Evolutionary conservation across 2,797 vertebrate genomes (phyloP), one percentile per base, ranked within the genome.

Genomic region (Protosalanx chinensis): DNA sequence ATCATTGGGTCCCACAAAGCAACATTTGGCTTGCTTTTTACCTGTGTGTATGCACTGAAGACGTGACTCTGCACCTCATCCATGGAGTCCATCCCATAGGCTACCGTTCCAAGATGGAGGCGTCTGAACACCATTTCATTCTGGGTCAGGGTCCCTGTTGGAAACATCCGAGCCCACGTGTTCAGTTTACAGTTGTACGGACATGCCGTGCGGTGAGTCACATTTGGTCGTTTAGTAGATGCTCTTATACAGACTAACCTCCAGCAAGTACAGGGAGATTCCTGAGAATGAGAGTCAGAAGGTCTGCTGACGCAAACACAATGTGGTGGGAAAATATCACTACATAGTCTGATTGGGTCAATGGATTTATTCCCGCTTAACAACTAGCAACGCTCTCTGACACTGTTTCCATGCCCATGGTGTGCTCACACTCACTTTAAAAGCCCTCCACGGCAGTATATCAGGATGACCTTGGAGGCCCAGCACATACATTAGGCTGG

Each of bases 71-170:
- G 97, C 1, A 99, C 97, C 90, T 99, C 98, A 15, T 99, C 98
- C 97, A 99, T 99, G 0, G 98, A 98, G 88, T 99, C 98, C 80
- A 98, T 93, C 23, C 97, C 97, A 0, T 98, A 99, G 0, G 97
- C 96, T 73, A 99, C 97, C 0, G 98, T 99, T 5, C 98, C 98
- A 60, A 99, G 94, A 64, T 99, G 98, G 18, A 99, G 95, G 0
- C 97, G 90, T 61, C 97, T 93, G 89, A 99, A 99, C 79, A 99
- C 96, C 98, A 99, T 99, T 90, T 99, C 98, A 0, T 99, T 99
- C 85, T 97, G 97, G 0, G 98, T 99, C 0, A 99, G 95, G 32
- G 98, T 99, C 51, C 98, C 98, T 99, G 90, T 18, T 74, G 46
- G 13, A 70, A 59, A 1, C 51, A 71, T 15, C 32, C 62, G 35